Percentiles rank a stretch among this genome's conserved stretches.
These are phyloP conservation scores for Ptychodera flava DNA, from an alignment of 35 echinoderm and acorn worm species.

Conservation along the genomic window DNA sequence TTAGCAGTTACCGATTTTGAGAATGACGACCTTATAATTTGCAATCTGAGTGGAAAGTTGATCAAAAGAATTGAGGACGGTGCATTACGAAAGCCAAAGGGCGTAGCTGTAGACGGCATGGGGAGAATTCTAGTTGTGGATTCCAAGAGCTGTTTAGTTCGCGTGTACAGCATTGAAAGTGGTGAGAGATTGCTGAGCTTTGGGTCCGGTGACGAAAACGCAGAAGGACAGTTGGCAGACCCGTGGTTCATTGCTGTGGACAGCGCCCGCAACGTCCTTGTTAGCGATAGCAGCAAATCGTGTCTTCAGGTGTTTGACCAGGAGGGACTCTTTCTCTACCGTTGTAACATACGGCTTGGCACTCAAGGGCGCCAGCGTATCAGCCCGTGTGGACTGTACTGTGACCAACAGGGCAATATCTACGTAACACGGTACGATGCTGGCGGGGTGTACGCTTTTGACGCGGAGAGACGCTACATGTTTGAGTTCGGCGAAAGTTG, in stretches of 20 bases:
- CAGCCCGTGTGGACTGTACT: not conserved
- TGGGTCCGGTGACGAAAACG: not conserved
- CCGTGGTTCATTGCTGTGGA: not conserved
- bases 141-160: not conserved
- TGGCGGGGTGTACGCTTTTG: not conserved
- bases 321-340: not conserved
- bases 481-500: not conserved
- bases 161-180: not conserved
- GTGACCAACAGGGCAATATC: not conserved
- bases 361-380: not conserved
- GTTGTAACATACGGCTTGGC: not conserved
- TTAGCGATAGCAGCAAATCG: not conserved
- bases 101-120: not conserved
- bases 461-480: not conserved
- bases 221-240: not conserved
- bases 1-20: not conserved
- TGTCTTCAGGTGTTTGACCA: not conserved
- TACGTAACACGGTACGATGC: not conserved
- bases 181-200: not conserved
- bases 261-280: not conserved
- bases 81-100: not conserved
- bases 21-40: not conserved
- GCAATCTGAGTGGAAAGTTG: not conserved
- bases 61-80: not conserved
- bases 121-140: not conserved